A percentile compares a stretch with the other conserved stretches of the same genome.
Conservation (phyloP, 2,888 invertebrate species). For the Desoria tigrina region DNA sequence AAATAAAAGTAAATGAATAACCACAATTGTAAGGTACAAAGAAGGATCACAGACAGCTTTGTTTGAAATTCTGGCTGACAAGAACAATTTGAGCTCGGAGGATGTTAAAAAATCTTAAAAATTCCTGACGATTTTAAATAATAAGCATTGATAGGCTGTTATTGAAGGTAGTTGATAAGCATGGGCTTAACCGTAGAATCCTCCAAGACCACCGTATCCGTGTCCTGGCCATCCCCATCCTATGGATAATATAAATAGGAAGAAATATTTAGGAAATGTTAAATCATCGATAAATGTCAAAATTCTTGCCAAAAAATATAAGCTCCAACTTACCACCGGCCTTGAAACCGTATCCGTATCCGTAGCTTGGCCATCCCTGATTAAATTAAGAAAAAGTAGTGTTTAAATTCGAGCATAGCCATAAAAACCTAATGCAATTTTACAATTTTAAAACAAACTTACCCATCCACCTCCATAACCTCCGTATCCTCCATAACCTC, state of each 20-base stretch:
- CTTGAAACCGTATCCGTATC: conserved; percentile 3
- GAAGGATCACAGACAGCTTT: too few relatives aligned
- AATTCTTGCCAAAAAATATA: not conserved
- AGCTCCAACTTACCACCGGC: not conserved
- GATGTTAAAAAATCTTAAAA: too few relatives aligned
- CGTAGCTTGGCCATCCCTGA: conserved; percentile 5
- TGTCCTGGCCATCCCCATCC: conserved; percentile 21
- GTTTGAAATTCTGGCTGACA: too few relatives aligned
- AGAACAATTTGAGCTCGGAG: too few relatives aligned
- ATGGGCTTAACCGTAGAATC: conserved; percentile 4
- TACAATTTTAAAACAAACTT: not conserved
- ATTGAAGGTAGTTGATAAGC: not conserved
- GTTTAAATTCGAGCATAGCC: too few relatives aligned
- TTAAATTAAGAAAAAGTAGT: too few relatives aligned
- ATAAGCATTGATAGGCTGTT: not conserved
- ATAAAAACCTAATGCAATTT: not conserved
- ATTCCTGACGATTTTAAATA: too few relatives aligned
- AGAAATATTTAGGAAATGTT: not conserved
- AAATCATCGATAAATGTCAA: not conserved
- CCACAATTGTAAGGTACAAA: too few relatives aligned
- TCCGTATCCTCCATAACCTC: conserved; percentile 12
- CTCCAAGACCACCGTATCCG: conserved; percentile 5
- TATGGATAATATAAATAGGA: conserved; percentile 12
- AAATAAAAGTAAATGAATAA: too few relatives aligned
- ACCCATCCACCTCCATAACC: conserved; percentile 19